A percentile compares a stretch with the other conserved stretches of the same genome.
These are phyloP conservation scores for Rhinogobius similis DNA, from an alignment of 2,113 vertebrate genomes.

Conservation along the genomic window DNA sequence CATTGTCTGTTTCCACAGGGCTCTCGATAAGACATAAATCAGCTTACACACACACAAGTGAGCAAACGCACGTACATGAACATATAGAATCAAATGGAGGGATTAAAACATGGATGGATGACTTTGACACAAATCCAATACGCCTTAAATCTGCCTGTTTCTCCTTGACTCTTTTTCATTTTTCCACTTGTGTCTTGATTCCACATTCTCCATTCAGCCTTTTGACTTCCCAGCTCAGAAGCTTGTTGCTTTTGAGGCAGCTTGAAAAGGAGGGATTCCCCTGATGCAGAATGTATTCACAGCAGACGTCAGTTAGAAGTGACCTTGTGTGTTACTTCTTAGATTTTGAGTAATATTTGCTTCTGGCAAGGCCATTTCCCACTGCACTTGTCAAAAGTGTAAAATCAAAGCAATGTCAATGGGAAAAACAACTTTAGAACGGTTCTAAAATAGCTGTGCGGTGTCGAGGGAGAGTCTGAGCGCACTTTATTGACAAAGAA, in stretches of 20 bases:
- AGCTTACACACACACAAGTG: slow-evolving; percentile 46
- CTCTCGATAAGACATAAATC: slow-evolving; percentile 67
- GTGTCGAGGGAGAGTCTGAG: neutral
- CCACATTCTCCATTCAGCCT: slow-evolving; percentile 29
- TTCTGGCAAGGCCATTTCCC: slow-evolving; percentile 15
- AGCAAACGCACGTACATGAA: slow-evolving; percentile 9
- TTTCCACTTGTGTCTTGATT: slow-evolving; percentile 37
- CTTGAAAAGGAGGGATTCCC: slow-evolving; percentile 16
- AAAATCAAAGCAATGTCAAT: slow-evolving; percentile 16
- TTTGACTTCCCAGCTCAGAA: slow-evolving; percentile 32
- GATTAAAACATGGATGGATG: slow-evolving; percentile 45
- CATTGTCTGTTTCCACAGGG: slow-evolving; percentile 67
- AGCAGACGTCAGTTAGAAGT: slow-evolving; percentile 3
- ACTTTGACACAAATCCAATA: slow-evolving; percentile 55
- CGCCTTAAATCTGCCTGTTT: slow-evolving; percentile 18
- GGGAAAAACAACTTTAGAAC: slow-evolving; percentile 12
- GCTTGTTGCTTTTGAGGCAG: slow-evolving; percentile 21
- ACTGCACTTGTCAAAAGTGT: slow-evolving; percentile 12
- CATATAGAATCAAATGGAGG: slow-evolving; percentile 5
- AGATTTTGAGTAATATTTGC: slow-evolving; percentile 7
- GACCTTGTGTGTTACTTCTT: neutral
- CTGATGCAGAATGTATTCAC: neutral
- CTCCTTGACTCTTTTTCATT: slow-evolving; percentile 16
- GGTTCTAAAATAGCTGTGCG: neutral
- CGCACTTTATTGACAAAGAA: neutral